A percentile compares a stretch with the other conserved stretches of the same genome.
These are phyloP conservation scores for Poecilus cupreus DNA, from an alignment of 2,888 invertebrate genomes.

Conservation along the genomic window DNA sequence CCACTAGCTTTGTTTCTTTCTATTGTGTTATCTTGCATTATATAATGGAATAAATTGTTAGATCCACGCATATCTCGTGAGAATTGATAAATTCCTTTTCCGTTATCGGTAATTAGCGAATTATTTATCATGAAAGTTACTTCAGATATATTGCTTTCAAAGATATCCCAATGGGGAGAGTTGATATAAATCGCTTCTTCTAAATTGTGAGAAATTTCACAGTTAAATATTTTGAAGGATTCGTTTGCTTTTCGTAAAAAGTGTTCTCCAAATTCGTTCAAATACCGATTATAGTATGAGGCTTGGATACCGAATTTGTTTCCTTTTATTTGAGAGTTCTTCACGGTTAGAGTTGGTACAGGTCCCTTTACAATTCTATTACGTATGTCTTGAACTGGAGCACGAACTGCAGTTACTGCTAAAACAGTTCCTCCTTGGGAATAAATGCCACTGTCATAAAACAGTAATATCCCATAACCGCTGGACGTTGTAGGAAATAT, in stretches of 20 bases:
- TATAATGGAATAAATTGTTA: conserved; percentile 97
- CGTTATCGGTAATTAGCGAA: conserved; percentile 90
- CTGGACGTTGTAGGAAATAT: conserved; percentile 93
- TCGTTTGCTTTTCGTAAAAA: conserved; percentile 92
- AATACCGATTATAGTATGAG: conserved; percentile 90
- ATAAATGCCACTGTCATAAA: conserved; percentile 85
- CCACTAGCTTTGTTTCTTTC: conserved; percentile 91
- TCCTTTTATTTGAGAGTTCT: conserved; percentile 84
- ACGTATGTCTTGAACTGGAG: conserved; percentile 83
- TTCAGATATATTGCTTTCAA: conserved; percentile 90
- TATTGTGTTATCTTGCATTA: conserved; percentile 89
- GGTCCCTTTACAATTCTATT: conserved; percentile 87
- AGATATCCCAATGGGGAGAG: conserved; percentile 91
- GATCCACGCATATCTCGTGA: conserved; percentile 95
- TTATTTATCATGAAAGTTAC: conserved; percentile 92
- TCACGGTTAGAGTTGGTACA: conserved; percentile 83
- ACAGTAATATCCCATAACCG: conserved; percentile 86
- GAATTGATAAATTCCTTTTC: conserved; percentile 90
- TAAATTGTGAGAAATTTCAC: conserved; percentile 86
- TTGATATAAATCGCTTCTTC: conserved; percentile 88
- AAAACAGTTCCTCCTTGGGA: conserved; percentile 90
- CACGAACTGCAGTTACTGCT: conserved; percentile 83
- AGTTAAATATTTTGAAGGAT: conserved; percentile 85
- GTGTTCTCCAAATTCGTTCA: conserved; percentile 90
- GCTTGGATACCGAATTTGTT: conserved; percentile 89